phyloP scores from a whole-genome alignment of 2,797 vertebrate species.

The Phoebastria nigripes region DNA sequence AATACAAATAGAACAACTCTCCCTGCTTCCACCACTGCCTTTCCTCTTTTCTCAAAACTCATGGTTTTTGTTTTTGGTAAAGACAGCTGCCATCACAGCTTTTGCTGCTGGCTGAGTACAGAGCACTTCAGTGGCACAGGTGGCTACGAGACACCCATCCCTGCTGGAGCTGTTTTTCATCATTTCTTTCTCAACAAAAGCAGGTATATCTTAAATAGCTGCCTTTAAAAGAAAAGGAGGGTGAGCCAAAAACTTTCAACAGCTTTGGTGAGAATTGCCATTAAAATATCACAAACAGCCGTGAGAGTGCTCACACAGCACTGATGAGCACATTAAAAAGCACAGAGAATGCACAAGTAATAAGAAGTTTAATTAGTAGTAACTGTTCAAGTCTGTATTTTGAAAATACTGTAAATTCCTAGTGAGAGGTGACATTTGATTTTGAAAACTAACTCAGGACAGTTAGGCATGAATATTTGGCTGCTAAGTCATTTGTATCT shows the following conservation, averaged over 20 bases:
- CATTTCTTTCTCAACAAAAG: neutral
- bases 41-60: neutral
- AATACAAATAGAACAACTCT: neutral
- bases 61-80: fast-evolving
- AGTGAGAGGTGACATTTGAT: neutral
- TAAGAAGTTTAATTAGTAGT: neutral
- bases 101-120: neutral
- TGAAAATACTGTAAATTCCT: neutral
- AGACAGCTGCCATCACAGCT: neutral
- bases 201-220: neutral
- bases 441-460: neutral
- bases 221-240: neutral
- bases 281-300: neutral
- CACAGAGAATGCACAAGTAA: neutral
- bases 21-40: neutral
- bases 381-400: neutral
- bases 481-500: neutral
- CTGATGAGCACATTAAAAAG: neutral
- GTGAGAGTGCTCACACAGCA: neutral
- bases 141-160: neutral
- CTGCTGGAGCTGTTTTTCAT: neutral
- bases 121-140: neutral
- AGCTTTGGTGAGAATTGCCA: neutral
- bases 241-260: neutral
- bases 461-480: neutral